A percentile compares a stretch with the other conserved stretches of the same genome.
phyloP scores from a whole-genome alignment of 2,113 vertebrate genomes.

The Vidua chalybeata region DNA sequence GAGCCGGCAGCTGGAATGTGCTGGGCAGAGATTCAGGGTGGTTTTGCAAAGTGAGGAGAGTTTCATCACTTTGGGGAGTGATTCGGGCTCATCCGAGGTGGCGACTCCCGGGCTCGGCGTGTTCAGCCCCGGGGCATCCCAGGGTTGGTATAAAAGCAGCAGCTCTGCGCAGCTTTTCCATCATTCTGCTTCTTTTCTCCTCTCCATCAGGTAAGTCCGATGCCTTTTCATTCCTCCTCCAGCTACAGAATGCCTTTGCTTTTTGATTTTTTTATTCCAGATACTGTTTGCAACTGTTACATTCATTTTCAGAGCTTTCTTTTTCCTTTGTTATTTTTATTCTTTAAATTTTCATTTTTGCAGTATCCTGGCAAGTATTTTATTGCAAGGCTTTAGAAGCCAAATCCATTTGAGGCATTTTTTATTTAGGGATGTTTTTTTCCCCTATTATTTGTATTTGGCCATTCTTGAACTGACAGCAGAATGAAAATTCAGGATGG shows the following conservation, averaged over 20 bases:
- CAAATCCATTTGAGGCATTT: not conserved
- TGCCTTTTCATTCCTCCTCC: not conserved
- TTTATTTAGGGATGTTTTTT: not conserved
- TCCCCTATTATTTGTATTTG: not conserved
- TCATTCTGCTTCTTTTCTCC: not conserved
- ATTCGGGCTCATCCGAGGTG: not conserved
- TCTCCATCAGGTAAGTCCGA: not conserved
- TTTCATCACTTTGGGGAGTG: constrained; percentile 23
- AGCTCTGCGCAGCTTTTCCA: accelerated
- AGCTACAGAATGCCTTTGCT: not conserved
- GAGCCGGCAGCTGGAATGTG: constrained; percentile 31
- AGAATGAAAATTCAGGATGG: not conserved
- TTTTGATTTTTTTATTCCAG: not conserved
- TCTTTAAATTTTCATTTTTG: not conserved
- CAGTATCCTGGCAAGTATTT: too few relatives aligned
- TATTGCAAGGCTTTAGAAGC: not conserved
- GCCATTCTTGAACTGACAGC: not conserved
- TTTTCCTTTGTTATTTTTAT: not conserved
- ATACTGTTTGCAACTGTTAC: accelerated
- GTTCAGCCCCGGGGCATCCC: not conserved
- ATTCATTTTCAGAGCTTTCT: not conserved
- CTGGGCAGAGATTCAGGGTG: not conserved
- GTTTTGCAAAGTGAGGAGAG: not conserved
- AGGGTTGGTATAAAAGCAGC: not conserved
- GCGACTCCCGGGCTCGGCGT: not conserved